Evolutionary conservation across 2,888 invertebrate species (phyloP).

Genomic region (Dynastes grantii): DNA sequence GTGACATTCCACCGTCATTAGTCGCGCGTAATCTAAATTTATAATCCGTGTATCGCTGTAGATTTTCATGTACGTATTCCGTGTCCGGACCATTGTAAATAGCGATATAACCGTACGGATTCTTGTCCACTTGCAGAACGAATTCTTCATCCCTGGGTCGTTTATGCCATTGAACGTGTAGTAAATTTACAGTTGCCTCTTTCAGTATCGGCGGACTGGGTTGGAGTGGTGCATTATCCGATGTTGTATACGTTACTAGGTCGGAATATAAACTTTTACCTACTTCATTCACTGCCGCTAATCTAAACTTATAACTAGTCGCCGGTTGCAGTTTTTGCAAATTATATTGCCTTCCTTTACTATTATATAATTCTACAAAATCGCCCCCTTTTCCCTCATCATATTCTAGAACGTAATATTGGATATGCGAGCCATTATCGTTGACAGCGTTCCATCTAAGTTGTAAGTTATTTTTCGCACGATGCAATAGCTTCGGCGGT

Average conservation of each 20-base stretch:
- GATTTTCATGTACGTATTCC: slow-evolving; percentile 78
- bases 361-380: slow-evolving; percentile 82
- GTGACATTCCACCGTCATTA: slow-evolving; percentile 88
- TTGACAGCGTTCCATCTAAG: slow-evolving; percentile 81
- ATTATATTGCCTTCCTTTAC: slow-evolving; percentile 83
- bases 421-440: slow-evolving; percentile 87
- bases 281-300: slow-evolving; percentile 87
- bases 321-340: slow-evolving; percentile 84
- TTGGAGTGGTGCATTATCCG: slow-evolving; percentile 85
- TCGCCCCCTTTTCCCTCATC: slow-evolving; percentile 81
- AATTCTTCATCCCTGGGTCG: slow-evolving; percentile 86
- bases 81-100: slow-evolving; percentile 86
- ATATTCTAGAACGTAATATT: slow-evolving; percentile 84
- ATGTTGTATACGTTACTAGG: slow-evolving; percentile 80
- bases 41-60: slow-evolving; percentile 85
- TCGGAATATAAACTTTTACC: slow-evolving; percentile 84
- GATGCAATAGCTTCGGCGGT: slow-evolving; percentile 80
- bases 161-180: slow-evolving; percentile 83
- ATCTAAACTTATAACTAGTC: slow-evolving; percentile 86
- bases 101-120: slow-evolving; percentile 72
- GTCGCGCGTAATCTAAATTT: slow-evolving; percentile 86
- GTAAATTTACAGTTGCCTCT: slow-evolving; percentile 76
- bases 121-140: slow-evolving; percentile 84
- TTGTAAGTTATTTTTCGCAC: slow-evolving; percentile 81
- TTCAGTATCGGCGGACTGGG: slow-evolving; percentile 84